phyloP scores from a whole-genome alignment of 2,797 vertebrate genomes.

The Pachyuromys duprasi region DNA sequence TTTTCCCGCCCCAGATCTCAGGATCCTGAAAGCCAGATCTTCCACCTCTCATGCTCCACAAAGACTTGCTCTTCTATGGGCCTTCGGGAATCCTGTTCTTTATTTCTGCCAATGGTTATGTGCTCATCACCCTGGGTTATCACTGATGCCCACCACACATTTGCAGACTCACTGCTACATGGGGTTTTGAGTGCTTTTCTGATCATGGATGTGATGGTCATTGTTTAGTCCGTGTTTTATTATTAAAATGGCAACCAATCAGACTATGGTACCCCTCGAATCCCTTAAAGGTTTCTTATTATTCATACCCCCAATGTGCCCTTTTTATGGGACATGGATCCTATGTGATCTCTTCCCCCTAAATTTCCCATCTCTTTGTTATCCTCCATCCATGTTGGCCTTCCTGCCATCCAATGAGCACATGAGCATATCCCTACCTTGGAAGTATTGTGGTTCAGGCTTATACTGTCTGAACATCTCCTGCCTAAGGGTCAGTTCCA shows the following conservation, averaged over 20 bases:
- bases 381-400: not conserved
- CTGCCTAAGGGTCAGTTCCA: not conserved
- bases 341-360: not conserved
- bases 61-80: not conserved
- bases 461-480: not conserved
- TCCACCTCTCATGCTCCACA: not conserved
- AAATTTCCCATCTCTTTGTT: not conserved
- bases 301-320: not conserved
- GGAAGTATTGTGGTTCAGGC: not conserved
- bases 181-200: not conserved
- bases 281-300: not conserved
- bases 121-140: not conserved
- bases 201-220: not conserved
- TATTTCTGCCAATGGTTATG: not conserved
- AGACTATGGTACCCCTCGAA: not conserved
- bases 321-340: not conserved
- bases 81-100: not conserved
- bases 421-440: not conserved
- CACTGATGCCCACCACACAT: fast-evolving
- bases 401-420: not conserved
- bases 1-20: not conserved
- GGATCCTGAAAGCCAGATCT: not conserved
- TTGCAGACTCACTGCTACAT: fast-evolving
- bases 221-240: not conserved
- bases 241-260: not conserved